These are phyloP conservation scores for Cynoglossus semilaevis DNA, from an alignment of 2,113 vertebrate genomes.

Conservation along the genomic window DNA sequence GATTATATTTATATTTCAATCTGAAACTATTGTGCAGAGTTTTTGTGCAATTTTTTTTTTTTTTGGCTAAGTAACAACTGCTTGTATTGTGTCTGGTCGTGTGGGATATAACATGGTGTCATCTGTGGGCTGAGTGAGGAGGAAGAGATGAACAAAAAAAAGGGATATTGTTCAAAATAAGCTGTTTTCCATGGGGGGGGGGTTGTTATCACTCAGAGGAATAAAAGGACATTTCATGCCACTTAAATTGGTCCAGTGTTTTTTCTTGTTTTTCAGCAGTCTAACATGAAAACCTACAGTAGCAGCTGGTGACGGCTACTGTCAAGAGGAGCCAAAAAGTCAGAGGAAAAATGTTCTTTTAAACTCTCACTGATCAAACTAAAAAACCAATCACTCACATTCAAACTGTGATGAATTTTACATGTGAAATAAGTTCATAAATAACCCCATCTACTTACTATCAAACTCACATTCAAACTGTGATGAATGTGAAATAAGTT, in stretches of 20 bases:
- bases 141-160: slow-evolving; percentile 43
- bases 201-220: slow-evolving; percentile 38
- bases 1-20: neutral
- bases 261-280: slow-evolving; percentile 6
- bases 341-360: slow-evolving; percentile 16
- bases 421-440: too few relatives aligned
- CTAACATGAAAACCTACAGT: neutral
- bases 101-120: slow-evolving; percentile 36
- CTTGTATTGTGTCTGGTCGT: slow-evolving; percentile 18
- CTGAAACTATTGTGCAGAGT: slow-evolving; percentile 1
- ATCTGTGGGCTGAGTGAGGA: slow-evolving; percentile 47
- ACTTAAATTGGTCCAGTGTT: slow-evolving; percentile 29
- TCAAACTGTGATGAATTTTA: too few relatives aligned
- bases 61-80: slow-evolving; percentile 22
- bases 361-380: neutral
- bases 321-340: slow-evolving; percentile 21
- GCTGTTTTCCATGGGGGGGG: slow-evolving; percentile 56
- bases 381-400: too few relatives aligned
- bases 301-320: neutral
- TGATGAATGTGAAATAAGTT: too few relatives aligned
- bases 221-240: slow-evolving; percentile 55
- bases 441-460: too few relatives aligned
- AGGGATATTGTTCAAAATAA: slow-evolving; percentile 55
- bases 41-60: slow-evolving; percentile 7
- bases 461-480: too few relatives aligned